These are phyloP conservation scores for Balaeniceps rex DNA, from an alignment of 2,113 vertebrate genomes.

Conservation along the genomic window DNA sequence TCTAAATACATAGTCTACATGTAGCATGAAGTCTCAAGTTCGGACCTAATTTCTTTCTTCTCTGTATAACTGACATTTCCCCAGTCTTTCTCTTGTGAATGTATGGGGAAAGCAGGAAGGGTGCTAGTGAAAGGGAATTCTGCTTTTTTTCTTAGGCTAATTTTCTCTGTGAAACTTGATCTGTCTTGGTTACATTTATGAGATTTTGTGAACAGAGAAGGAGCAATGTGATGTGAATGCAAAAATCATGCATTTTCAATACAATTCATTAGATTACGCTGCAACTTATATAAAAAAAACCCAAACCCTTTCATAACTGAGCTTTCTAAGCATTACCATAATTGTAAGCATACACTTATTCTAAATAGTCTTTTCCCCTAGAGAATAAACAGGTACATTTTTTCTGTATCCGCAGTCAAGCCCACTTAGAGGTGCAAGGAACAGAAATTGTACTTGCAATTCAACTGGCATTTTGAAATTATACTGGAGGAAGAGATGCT, in stretches of 20 bases:
- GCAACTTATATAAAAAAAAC: slow-evolving; percentile 30
- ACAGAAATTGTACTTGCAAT: slow-evolving; percentile 41
- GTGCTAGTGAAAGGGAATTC: not conserved
- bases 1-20: not conserved
- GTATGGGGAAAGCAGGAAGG: not conserved
- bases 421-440: slow-evolving; percentile 47
- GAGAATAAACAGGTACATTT: slow-evolving; percentile 33
- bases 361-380: slow-evolving; percentile 15
- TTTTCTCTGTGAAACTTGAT: slow-evolving; percentile 62
- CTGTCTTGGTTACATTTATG: slow-evolving; percentile 20
- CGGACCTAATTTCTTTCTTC: not conserved
- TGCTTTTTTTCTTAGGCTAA: slow-evolving; percentile 45
- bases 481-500: not conserved
- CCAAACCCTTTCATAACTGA: not conserved
- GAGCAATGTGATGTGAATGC: slow-evolving; percentile 54
- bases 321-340: slow-evolving; percentile 2
- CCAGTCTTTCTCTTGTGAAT: not conserved
- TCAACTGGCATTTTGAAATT: slow-evolving; percentile 36
- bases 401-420: slow-evolving; percentile 8
- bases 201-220: slow-evolving; percentile 42
- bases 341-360: slow-evolving; percentile 31
- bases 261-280: slow-evolving; percentile 61
- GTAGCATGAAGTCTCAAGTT: not conserved
- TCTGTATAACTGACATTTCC: not conserved
- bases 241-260: slow-evolving; percentile 62